A percentile compares a stretch with the other conserved stretches of the same genome.
Evolutionary conservation across 2,113 vertebrate genomes (phyloP).

Genomic region (Procavia capensis): DNA sequence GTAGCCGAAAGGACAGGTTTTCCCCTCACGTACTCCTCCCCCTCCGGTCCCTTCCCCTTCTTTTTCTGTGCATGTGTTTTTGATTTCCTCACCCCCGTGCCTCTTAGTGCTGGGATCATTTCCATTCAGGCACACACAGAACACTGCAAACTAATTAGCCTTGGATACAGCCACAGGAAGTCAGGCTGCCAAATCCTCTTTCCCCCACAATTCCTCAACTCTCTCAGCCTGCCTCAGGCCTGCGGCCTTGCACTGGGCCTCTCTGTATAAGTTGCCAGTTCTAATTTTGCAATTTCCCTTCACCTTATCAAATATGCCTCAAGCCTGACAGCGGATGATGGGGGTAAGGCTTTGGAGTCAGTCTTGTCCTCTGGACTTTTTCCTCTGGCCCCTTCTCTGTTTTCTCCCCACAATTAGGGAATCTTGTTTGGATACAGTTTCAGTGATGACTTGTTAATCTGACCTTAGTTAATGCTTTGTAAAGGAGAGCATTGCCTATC

Average conservation of each 20-base stretch:
- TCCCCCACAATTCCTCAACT: constrained; percentile 92
- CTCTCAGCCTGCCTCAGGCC: constrained; percentile 88
- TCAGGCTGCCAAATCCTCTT: constrained; percentile 93
- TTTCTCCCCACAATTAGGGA: constrained; percentile 82
- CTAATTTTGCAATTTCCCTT: constrained; percentile 92
- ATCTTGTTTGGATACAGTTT: constrained; percentile 85
- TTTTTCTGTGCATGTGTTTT: constrained; percentile 90
- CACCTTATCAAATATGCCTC: constrained; percentile 87
- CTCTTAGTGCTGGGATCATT: constrained; percentile 87
- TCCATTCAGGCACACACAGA: constrained; percentile 90
- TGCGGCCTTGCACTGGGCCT: constrained; percentile 86
- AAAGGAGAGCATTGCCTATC: constrained; percentile 81
- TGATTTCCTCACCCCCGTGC: constrained; percentile 90
- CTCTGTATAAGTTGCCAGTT: constrained; percentile 91
- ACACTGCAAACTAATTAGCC: constrained; percentile 93
- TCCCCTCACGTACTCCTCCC: constrained; percentile 23
- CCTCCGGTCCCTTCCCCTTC: constrained; percentile 70
- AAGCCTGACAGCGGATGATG: constrained; percentile 72
- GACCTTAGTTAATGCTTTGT: constrained; percentile 87
- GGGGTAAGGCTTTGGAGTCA: constrained; percentile 81
- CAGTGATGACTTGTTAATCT: constrained; percentile 89
- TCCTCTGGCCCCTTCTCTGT: constrained; percentile 78
- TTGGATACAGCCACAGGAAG: constrained; percentile 92
- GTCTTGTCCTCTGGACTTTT: constrained; percentile 79
- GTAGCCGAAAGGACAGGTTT: constrained; percentile 83